A percentile compares a stretch with the other conserved stretches of the same genome.
Evolutionary conservation across 2,888 invertebrate genomes (phyloP).

Genomic region (Zaprionus bogoriensis): DNA sequence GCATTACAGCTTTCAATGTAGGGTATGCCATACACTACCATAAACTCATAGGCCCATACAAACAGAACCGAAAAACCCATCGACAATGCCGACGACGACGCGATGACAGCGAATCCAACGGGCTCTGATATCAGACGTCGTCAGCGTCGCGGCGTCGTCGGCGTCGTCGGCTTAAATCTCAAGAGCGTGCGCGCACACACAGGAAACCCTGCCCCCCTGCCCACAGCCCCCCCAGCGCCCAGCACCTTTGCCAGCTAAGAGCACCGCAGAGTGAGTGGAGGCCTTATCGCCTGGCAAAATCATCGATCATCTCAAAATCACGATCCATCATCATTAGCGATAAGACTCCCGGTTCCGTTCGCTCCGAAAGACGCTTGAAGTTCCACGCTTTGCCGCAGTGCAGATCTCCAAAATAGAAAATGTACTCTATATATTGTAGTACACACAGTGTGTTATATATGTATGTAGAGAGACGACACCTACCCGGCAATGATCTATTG

Average conservation of each 20-base stretch:
- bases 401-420: slow-evolving; percentile 44
- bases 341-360: slow-evolving; percentile 40
- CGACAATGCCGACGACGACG: slow-evolving; percentile 17
- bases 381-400: slow-evolving; percentile 47
- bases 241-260: not conserved
- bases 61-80: slow-evolving; percentile 17
- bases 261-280: no score
- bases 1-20: no score
- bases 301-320: slow-evolving; percentile 78
- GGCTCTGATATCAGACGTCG: slow-evolving; percentile 35
- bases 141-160: slow-evolving; percentile 19
- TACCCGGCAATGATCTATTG: slow-evolving; percentile 12
- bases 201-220: not conserved
- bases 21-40: no score
- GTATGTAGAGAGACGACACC: not conserved
- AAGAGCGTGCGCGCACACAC: slow-evolving; percentile 43
- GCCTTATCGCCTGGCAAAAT: slow-evolving; percentile 56
- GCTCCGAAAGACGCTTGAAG: slow-evolving; percentile 57
- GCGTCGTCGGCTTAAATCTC: slow-evolving; percentile 59
- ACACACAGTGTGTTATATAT: not conserved
- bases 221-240: not conserved
- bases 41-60: no score
- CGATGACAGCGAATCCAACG: slow-evolving; percentile 18
- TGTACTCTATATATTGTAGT: no score
- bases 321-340: slow-evolving; percentile 78